Evolutionary conservation across 1,140 invertebrate genomes (phyloP), one percentile per base, ranked within the genome.

Genomic region (Diachasmimorpha longicaudata): DNA sequence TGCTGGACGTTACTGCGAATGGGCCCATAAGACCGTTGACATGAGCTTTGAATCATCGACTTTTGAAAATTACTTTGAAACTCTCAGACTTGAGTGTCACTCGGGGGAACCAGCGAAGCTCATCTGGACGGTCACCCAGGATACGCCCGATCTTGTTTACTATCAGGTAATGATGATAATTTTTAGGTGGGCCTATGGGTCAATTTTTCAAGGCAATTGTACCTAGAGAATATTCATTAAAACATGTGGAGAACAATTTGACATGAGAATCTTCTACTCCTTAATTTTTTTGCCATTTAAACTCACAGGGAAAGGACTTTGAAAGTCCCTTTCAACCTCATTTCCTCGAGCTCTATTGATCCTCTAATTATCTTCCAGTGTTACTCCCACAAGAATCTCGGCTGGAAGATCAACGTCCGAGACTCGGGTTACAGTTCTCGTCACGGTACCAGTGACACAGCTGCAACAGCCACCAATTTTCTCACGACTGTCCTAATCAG

Each of bases 361-460:
- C 23, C 63, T 8, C 3, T 21, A 55, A 63, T 66, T 2, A 78
- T 77, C 63, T 11, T 39, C 3, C 89, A 99, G 96, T 98, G 96
- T 88, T 98, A 96, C 87, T 93, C 93, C 6, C 96, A 98, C 87
- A 95, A 93, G 73, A 95, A 97, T 86, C 91, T 98, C 58, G 97
- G 97, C 9, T 97, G 96, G 95, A 97, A 97, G 86, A 98, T 99
- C 77, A 91, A 96, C 82, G 95, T 99, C 0, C 92, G 96, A 0
- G 92, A 97, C 81, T 89, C 92, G 11, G 94, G 92, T 4, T 87
- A 86, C 75, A 84, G 76, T 86, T 88, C 63, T 36, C 83, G 70
- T 68, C 76, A 68, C 21, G 16, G 42, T 77, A 76, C 21, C 36
- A 46, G 8, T 77, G 42, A 44, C 68, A 48, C 52, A 25, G 67